Percentiles rank a stretch among this genome's conserved stretches.
phyloP scores from a whole-genome alignment of 2,888 invertebrate genomes.

The Drosophila nr. medialis region DNA sequence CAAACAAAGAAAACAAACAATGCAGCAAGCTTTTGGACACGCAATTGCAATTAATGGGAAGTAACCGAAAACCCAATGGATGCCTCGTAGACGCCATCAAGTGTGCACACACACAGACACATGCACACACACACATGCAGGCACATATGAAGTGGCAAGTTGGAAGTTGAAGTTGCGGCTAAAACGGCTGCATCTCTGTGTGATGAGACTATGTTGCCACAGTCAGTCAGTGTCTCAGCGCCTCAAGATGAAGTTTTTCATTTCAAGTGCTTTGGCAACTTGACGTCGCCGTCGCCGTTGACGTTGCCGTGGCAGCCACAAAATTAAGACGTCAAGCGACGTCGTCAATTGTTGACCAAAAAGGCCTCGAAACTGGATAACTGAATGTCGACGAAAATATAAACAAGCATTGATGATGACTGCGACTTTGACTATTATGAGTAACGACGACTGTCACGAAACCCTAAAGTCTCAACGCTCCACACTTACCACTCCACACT shows the following conservation, averaged over 20 bases:
- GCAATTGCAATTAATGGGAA: slow-evolving; percentile 83
- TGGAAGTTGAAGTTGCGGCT: slow-evolving; percentile 29
- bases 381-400: slow-evolving; percentile 63
- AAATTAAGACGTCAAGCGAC: slow-evolving; percentile 77
- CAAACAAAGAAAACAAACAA: slow-evolving; percentile 59
- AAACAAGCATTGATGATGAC: slow-evolving; percentile 62
- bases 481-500: slow-evolving; percentile 9
- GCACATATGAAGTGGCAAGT: slow-evolving; percentile 49
- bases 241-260: slow-evolving; percentile 50
- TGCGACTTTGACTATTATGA: slow-evolving; percentile 16
- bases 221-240: slow-evolving; percentile 14
- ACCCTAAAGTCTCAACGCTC: slow-evolving; percentile 18
- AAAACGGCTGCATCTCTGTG: slow-evolving; percentile 17
- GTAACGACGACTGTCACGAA: slow-evolving; percentile 62
- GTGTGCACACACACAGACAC: slow-evolving; percentile 39
- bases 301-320: slow-evolving; percentile 36
- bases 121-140: slow-evolving; percentile 40
- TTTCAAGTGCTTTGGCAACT: slow-evolving; percentile 74
- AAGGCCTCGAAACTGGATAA: slow-evolving; percentile 41
- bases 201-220: slow-evolving; percentile 12
- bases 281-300: slow-evolving; percentile 41
- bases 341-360: slow-evolving; percentile 71
- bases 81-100: slow-evolving; percentile 70
- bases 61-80: slow-evolving; percentile 74
- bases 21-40: slow-evolving; percentile 75